Evolutionary conservation across 2,888 invertebrate genomes (phyloP).

Genomic region (Eupithecia exiguata): DNA sequence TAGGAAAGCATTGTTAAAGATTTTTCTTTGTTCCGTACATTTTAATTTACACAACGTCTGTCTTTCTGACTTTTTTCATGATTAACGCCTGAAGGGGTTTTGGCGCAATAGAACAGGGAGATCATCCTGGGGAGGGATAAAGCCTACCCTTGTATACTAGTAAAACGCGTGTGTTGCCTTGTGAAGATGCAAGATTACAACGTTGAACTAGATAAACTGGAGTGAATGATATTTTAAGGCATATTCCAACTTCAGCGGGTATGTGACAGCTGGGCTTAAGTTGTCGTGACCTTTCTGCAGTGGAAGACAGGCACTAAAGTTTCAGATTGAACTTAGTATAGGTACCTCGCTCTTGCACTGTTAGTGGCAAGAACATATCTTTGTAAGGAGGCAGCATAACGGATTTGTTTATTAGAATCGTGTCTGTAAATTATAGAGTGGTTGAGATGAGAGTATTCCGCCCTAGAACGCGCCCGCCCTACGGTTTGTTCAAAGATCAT

Average conservation of each 20-base stretch:
- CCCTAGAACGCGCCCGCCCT: background rate
- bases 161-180: background rate
- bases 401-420: background rate
- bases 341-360: background rate
- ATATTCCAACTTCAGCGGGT: background rate
- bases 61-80: too few species aligned
- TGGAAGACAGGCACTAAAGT: conserved; percentile 1
- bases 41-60: background rate
- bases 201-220: background rate
- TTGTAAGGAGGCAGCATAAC: background rate
- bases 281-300: background rate
- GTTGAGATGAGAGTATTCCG: background rate
- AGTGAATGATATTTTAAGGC: background rate
- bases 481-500: background rate
- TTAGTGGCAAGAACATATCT: background rate
- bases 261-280: background rate
- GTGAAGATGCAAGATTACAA: background rate
- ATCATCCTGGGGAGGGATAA: background rate
- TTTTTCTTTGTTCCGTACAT: background rate
- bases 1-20: background rate
- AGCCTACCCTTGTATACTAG: too few species aligned
- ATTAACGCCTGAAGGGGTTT: background rate
- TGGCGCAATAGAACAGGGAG: background rate
- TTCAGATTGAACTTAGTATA: conserved; percentile 5
- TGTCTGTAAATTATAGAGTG: background rate